phyloP scores from a whole-genome alignment of 2,797 vertebrate species.

The Acrossocheilus fasciatus region DNA sequence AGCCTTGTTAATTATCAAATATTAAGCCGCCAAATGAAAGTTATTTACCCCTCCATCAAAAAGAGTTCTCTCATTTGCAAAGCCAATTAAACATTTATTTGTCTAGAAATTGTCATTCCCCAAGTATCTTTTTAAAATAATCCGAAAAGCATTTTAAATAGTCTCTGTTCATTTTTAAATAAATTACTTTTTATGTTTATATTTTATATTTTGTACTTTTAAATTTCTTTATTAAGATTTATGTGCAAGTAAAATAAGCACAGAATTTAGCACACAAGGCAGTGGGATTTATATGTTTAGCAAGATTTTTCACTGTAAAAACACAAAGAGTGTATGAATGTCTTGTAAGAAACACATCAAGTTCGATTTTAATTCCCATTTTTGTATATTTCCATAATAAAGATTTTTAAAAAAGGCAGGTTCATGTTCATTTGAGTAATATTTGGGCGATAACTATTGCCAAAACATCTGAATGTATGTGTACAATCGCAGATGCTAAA shows the following conservation, averaged over 20 bases:
- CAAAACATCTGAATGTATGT: background rate
- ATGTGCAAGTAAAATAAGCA: background rate
- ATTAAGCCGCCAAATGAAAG: background rate
- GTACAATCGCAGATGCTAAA: background rate
- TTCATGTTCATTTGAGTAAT: background rate
- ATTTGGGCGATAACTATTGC: background rate
- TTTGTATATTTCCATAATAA: background rate
- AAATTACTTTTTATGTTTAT: background rate
- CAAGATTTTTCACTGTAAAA: background rate
- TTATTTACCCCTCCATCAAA: constrained; percentile 11
- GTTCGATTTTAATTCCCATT: background rate
- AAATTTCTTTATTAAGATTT: background rate
- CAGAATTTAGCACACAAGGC: background rate
- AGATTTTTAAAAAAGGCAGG: background rate
- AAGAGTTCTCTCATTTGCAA: background rate
- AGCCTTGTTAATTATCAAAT: background rate
- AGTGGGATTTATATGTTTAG: background rate
- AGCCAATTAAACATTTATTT: background rate
- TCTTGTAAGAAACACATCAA: background rate
- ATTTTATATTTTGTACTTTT: background rate
- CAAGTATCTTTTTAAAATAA: no score
- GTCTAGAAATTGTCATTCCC: background rate
- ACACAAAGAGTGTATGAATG: background rate
- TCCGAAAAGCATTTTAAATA: no score
- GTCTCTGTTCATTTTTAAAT: background rate